These are phyloP conservation scores for Mycogona germanica DNA, from an alignment of 2,888 invertebrate genomes.

Conservation along the genomic window DNA sequence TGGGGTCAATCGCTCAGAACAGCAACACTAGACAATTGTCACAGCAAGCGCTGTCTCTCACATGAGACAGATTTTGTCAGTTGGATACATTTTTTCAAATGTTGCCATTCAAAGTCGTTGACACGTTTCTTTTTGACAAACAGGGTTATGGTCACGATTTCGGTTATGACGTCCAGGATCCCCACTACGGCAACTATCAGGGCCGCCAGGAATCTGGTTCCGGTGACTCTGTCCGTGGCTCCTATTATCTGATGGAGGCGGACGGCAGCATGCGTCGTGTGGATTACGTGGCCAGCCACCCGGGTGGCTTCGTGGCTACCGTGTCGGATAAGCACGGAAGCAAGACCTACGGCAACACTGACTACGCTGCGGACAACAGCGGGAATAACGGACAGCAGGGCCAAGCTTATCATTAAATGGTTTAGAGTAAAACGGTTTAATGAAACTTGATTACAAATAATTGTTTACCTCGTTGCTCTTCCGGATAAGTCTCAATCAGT, in stretches of 20 bases:
- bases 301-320: conserved; percentile 16
- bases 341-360: conserved; percentile 2
- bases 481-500: too few species aligned
- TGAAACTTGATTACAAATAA: too few species aligned
- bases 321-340: conserved; percentile 13
- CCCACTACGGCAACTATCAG: conserved; percentile 16
- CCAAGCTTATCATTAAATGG: neutral
- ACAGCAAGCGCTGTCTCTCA: too few species aligned
- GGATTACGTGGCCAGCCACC: conserved; percentile 16
- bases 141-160: conserved; percentile 10
- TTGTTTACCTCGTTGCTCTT: too few species aligned
- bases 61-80: too few species aligned
- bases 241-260: conserved; percentile 13
- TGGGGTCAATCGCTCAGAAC: too few species aligned
- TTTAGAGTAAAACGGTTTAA: too few species aligned
- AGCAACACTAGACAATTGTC: too few species aligned
- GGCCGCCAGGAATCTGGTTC: conserved; percentile 10
- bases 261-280: conserved; percentile 15
- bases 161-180: conserved; percentile 13
- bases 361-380: neutral
- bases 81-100: too few species aligned
- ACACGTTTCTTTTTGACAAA: too few species aligned
- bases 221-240: conserved; percentile 10
- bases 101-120: too few species aligned
- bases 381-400: neutral